Conservation (phyloP, 2,113 vertebrate genomes). For the Mystacornis crossleyi region DNA sequence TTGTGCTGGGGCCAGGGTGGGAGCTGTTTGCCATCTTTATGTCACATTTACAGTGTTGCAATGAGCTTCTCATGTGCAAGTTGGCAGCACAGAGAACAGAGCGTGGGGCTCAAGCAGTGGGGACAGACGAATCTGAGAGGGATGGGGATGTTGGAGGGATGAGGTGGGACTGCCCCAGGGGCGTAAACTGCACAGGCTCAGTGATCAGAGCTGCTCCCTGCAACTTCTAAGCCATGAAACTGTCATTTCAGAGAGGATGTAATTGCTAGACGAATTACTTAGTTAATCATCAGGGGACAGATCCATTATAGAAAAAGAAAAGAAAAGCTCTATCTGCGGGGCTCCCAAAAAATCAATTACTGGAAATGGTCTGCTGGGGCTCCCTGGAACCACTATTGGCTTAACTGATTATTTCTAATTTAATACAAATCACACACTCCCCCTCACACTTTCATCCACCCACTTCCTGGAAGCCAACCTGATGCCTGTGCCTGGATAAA, state of each 20-base stretch:
- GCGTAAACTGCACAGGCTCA: neutral
- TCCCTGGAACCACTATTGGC: slow-evolving; percentile 2
- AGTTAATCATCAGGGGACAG: slow-evolving; percentile 59
- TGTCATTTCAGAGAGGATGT: slow-evolving; percentile 35
- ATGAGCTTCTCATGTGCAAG: fast-evolving
- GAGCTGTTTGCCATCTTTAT: neutral
- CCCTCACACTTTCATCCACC: neutral
- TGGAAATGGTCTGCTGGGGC: slow-evolving; percentile 34
- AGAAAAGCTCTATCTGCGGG: neutral
- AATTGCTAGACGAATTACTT: slow-evolving; percentile 62
- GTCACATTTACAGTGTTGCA: neutral
- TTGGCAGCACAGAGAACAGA: neutral
- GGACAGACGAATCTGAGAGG: neutral
- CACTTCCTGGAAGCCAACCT: neutral
- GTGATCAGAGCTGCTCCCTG: slow-evolving; percentile 8
- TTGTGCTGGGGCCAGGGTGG: fast-evolving
- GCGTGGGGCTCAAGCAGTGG: fast-evolving
- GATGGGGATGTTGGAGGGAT: neutral
- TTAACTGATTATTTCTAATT: slow-evolving; percentile 64
- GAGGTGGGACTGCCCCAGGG: neutral
- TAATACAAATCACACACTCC: slow-evolving; percentile 5
- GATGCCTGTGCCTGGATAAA: neutral
- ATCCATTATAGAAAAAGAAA: slow-evolving; percentile 6
- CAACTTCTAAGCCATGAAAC: slow-evolving; percentile 28
- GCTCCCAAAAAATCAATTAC: slow-evolving; percentile 58